Percentiles rank a stretch among this genome's conserved stretches.
Conservation (phyloP, 2,113 vertebrate species). For the Rhabdornis inornatus region DNA sequence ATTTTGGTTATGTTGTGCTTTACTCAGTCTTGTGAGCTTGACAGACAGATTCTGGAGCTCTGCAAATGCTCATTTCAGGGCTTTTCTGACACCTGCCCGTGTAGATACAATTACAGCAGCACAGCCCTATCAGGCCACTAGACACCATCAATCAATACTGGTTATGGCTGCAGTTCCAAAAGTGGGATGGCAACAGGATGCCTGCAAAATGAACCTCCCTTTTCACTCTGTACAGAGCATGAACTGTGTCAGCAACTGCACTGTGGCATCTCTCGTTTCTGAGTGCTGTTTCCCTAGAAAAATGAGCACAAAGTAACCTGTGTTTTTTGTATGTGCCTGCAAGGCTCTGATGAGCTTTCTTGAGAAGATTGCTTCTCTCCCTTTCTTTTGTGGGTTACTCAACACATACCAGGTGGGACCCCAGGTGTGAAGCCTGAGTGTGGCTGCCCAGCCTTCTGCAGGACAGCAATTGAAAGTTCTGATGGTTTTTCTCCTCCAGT, state of each 20-base stretch:
- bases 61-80: neutral
- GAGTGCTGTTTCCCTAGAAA: neutral
- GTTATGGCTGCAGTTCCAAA: neutral
- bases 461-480: neutral
- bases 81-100: neutral
- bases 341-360: neutral
- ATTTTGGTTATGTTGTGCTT: neutral
- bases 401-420: neutral
- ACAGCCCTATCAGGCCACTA: neutral
- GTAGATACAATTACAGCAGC: neutral
- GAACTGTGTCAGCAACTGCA: neutral
- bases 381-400: neutral
- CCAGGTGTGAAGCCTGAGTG: neutral
- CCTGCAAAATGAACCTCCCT: neutral
- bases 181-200: neutral
- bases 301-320: neutral
- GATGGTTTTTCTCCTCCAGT: neutral
- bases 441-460: neutral
- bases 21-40: neutral
- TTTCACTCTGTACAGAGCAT: neutral
- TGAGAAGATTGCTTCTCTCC: neutral
- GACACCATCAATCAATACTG: neutral
- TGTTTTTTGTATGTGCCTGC: rapidly evolving
- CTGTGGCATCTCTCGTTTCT: neutral
- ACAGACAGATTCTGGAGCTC: neutral